Conservation (phyloP, 2,797 vertebrate genomes). For the Scomberomorus guttatus region DNA sequence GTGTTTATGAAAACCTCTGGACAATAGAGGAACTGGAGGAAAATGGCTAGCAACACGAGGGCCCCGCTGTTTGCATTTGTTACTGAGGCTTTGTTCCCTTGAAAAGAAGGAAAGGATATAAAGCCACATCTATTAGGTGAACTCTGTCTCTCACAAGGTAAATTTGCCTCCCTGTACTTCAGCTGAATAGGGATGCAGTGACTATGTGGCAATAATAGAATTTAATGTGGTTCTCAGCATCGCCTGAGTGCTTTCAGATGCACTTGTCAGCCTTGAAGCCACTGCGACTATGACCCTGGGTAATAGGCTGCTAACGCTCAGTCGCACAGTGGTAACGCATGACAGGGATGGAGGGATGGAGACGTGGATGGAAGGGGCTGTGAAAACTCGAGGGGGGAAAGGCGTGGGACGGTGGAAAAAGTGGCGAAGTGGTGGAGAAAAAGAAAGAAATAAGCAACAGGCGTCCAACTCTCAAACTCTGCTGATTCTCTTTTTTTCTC, state of each 20-base stretch:
- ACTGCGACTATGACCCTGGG: constrained; percentile 83
- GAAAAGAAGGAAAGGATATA: constrained; percentile 79
- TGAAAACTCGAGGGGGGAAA: constrained; percentile 15
- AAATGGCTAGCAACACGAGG: constrained; percentile 69
- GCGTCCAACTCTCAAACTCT: constrained; percentile 32
- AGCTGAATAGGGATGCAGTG: constrained; percentile 77
- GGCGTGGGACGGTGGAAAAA: background rate
- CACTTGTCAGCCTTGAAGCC: constrained; percentile 85
- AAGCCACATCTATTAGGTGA: constrained; percentile 85
- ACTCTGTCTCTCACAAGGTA: constrained; percentile 80
- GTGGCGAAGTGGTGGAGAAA: background rate
- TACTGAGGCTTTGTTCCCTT: constrained; percentile 78
- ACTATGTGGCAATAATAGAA: constrained; percentile 84
- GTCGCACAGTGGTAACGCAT: constrained; percentile 47
- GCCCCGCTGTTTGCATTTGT: constrained; percentile 79
- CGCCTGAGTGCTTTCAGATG: constrained; percentile 84
- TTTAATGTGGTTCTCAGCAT: constrained; percentile 84
- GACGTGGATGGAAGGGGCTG: constrained; percentile 28
- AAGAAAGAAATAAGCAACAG: constrained; percentile 63
- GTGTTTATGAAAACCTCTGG: constrained; percentile 78
- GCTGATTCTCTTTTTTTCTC: constrained; percentile 3
- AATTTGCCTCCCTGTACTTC: constrained; percentile 75
- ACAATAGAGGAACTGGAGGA: constrained; percentile 71
- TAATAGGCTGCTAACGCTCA: constrained; percentile 79
- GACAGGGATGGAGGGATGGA: constrained; percentile 48